Base-by-base conservation (phyloP, 2,113 vertebrate species). In the Electrona antarctica region DNA sequence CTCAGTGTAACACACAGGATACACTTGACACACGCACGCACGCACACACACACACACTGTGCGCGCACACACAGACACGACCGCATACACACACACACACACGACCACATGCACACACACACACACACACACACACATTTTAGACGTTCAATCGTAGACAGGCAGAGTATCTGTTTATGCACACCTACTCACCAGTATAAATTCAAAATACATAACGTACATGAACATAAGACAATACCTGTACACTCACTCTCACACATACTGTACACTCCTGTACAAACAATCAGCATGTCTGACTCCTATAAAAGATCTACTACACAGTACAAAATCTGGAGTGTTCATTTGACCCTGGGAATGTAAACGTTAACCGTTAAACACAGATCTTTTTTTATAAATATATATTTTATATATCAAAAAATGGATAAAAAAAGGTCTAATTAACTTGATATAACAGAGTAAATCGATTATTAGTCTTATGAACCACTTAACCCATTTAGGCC, bases 1-100 rank as follows among this genome's bases (percentile, higher is more conserved):
- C 90, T 91, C 90, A 91, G 76, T 79, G 59, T 41, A 41, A 41
- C 33, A 87, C 15, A 7, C 29, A 10, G n/a, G 52, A 13, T 54
- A 54, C 52, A 54, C 52, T 54, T n/a, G 13, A 77, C 78, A 52
- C 59, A 49, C 65, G 55, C 67, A 61, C 60, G 55, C 61, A 76
- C 79, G 56, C 74, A 64, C 63, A 78, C 33, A 67, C 57, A 74
- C 46, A 60, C 28, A 67, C 57, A 74, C n/a, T n/a, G n/a, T n/a
- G n/a, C n/a, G n/a, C n/a, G n/a, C 46, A 60, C 28, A 41, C 33
- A 87, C 15, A 7, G 64, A 61, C 60, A 58, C 61, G 76, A 21
- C 21, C 21, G 2, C 21, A 21, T 2, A 21, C 11, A 78, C 78
- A 55, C 59, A 48, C 65, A 59, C 67, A 64, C 60, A 60, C 61